These are phyloP conservation scores for Terrapene triunguis DNA, from an alignment of 2,113 vertebrate species.

Conservation along the genomic window DNA sequence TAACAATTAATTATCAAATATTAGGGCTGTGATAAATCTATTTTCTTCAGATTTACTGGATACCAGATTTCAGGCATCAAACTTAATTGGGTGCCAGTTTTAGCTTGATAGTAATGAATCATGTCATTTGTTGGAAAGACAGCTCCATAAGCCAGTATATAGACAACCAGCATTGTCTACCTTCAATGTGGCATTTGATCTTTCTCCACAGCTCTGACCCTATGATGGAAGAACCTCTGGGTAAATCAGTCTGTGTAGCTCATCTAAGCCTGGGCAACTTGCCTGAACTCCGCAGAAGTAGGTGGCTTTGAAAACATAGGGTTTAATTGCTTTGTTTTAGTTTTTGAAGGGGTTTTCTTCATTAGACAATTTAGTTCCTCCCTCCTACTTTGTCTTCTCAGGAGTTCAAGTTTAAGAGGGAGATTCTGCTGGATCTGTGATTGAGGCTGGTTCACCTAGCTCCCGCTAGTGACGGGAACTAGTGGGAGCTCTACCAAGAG, in stretches of 20 bases:
- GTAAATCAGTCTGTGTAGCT: background rate
- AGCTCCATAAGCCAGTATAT: background rate
- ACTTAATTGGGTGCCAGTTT: conserved; percentile 29
- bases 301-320: background rate
- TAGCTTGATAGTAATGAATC: background rate
- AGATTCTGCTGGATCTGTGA: background rate
- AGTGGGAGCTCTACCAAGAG: background rate
- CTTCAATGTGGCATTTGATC: background rate
- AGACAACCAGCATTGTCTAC: background rate
- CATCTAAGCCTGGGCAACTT: background rate
- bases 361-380: background rate
- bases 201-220: background rate
- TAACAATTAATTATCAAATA: conserved; percentile 54
- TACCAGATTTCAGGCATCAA: background rate
- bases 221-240: background rate
- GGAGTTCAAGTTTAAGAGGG: background rate
- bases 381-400: background rate
- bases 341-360: background rate
- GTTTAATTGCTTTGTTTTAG: background rate
- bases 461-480: background rate
- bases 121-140: background rate
- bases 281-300: background rate
- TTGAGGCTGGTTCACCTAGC: background rate
- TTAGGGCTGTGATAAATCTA: conserved; percentile 19
- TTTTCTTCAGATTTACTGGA: conserved; percentile 25